Base-by-base conservation (phyloP, 2,888 invertebrate species). In the Drosophila neonasuta region DNA sequence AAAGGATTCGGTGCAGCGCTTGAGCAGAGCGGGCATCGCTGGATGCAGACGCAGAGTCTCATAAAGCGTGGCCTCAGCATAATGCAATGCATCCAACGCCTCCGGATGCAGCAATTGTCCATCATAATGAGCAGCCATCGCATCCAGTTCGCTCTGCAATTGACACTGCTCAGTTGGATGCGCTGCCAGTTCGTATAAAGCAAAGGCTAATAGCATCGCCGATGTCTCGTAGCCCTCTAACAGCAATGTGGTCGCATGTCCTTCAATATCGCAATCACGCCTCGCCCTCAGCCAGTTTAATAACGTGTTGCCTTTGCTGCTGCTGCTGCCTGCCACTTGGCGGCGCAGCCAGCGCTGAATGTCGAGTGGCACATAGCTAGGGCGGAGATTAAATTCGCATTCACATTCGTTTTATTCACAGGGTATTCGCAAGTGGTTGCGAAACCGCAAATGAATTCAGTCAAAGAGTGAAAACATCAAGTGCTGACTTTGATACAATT, bases 171-270 rank as follows among this genome's bases (percentile, higher is more conserved):
- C 56, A 0, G 52, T 36, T 3, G 71, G 71, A 63, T 88, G 77
- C 5, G 44, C 20, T 8, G 76, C 74, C 66, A 74, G 6, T 74
- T 89, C 87, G 51, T 83, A 82, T 10, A 88, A 62, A 1, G 85
- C 78, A 59, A 84, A 88, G 0, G 88, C 83, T 75, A 89, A 73
- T 6, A 88, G 48, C 11, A 79, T 73, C 9, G 89, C 87, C 10
- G 88, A 88, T 10, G 89, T 89, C 55, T 89, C 88, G 41, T 88
- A 89, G 3, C 89, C 88, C 64, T 89, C 88, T 10, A 89, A 46
- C 7, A 89, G 48, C 54, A 89, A 70, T 0, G 88, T 89, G 39
- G 78, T 67, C 32, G 86, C 86, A 55, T 88, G 89, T 0, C 88
- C 88, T 4, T 79, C 69, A n/a, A 76, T n/a, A 79, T 83, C 11